Base-by-base conservation (phyloP, 2,888 invertebrate species). In the Lomographa bimaculata region DNA sequence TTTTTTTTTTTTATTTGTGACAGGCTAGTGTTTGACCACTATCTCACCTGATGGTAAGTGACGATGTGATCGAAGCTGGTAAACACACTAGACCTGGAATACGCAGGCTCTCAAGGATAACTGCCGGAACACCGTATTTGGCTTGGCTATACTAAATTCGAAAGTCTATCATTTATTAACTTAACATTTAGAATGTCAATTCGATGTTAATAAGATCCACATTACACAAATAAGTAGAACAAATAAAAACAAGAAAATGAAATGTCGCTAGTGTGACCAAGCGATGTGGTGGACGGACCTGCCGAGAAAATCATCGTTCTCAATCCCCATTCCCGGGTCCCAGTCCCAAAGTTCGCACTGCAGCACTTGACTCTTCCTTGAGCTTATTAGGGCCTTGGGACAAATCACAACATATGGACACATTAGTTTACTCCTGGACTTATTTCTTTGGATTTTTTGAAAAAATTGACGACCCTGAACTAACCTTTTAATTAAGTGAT, bases 281-380 rank as follows among this genome's bases (percentile, higher is more conserved):
- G 57, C 67, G 57, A 54, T 50, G 45, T 57, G 49, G 56, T 58
- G 50, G 68, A 84, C 91, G 91, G 91, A 95, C 95, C 95, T 95
- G 92, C 95, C 95, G 85, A 96, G 93, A 82, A 91, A 92, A 91
- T 96, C 95, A 91, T 96, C 95, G 87, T 92, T 93, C 80, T 92
- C 92, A 70, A 93, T 91, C 78, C 95, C 94, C 89, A 95, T 91
- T 66, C 92, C 93, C 64, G 94, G 92, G 91, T 96, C 96, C 92
- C 93, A 95, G 90, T 96, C 95, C 95, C 94, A 95, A 74, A 95
- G 86, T 80, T 93, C 92, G 82, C 94, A 90, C 80, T 90, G 91
- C 82, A 95, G 81, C 89, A 91, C 91, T 90, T 96, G 95, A 74
- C 92, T 92, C 90, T 92, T 91, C 79, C 90, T 90, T 71, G 94